Percentiles rank a stretch among this genome's conserved stretches.
phyloP scores from a whole-genome alignment of 1,140 invertebrate species.

The Mesaphorura yosii region DNA sequence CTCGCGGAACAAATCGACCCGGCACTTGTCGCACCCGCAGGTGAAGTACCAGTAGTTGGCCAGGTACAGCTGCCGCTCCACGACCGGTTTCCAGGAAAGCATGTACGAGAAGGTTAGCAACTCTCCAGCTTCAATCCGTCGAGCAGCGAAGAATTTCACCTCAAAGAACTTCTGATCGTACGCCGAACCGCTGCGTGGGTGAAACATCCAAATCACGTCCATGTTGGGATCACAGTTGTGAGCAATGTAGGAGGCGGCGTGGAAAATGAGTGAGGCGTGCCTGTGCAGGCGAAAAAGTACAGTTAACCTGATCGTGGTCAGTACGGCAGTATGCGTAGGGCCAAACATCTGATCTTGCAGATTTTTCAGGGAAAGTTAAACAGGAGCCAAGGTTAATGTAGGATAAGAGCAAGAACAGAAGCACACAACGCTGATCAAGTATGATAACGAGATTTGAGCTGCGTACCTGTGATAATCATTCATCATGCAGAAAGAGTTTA shows the following conservation, averaged over 20 bases:
- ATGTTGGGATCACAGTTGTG: slow-evolving; percentile 6
- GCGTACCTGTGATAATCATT: neutral
- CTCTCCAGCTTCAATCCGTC: neutral
- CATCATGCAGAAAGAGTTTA: neutral
- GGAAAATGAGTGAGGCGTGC: neutral
- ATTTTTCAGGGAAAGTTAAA: too few species aligned
- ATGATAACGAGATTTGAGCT: too few species aligned
- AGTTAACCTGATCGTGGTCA: too few species aligned
- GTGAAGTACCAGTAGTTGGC: neutral
- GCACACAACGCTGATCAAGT: too few species aligned
- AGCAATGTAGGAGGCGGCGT: slow-evolving; percentile 3
- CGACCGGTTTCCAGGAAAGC: neutral
- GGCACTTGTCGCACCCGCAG: slow-evolving; percentile 1
- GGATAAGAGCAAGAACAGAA: too few species aligned
- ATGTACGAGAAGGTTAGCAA: slow-evolving; percentile 5
- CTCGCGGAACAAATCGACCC: neutral
- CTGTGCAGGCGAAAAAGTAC: neutral
- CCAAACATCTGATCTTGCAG: neutral
- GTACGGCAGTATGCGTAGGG: neutral
- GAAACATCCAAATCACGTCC: neutral
- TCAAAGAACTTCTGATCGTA: slow-evolving; percentile 6
- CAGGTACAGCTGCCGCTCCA: neutral
- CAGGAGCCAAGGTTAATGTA: too few species aligned
- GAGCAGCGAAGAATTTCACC: slow-evolving; percentile 4
- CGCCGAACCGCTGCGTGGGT: neutral